Evolutionary conservation across 1,140 invertebrate genomes (phyloP), one percentile per base, ranked within the genome.

Genomic region (Hermetia illucens): DNA sequence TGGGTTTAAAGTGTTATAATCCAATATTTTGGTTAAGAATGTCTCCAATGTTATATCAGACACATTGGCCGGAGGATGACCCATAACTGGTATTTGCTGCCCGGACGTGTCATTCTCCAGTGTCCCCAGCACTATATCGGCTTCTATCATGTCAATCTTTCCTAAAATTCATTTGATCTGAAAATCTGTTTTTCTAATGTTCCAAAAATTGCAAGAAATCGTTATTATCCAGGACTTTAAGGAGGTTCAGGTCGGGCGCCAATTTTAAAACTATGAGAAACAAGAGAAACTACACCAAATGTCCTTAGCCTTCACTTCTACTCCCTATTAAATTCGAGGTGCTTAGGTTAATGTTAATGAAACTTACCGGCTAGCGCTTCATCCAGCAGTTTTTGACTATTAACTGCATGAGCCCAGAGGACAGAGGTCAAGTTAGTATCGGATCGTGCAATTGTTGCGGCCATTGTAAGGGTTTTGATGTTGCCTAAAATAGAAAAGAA

Each of bases 331-430:
- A 36, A 21, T 36, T 20, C 6, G 12, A 6, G 21, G 15, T 36
- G 2, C n/a, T 21, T 12, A n/a, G n/a, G n/a, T n/a, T n/a, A n/a
- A n/a, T 18, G 17, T 8, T 16, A 25, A 12, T 36, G 29, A 9
- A 24, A 55, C 62, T 66, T 58, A 74, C 71, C 60, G 31, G 57
- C 46, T 25, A 91, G 55, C 36, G 76, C 74, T 6, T 67, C 55
- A 3, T 71, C 51, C 12, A 92, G 60, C 30, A 70, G 58, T 0
- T 55, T 53, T 46, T 71, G 63, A 47, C 66, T 79, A 55, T 92
- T 91, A 3, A 83, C 80, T 2, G 77, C 82, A 61, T 89, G 84
- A 5, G 76, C 77, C 88, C 87, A 93, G 16, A 69, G 78, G 3
- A 91, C 67, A 41, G 71, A 71, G 2, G 79, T 82, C 30, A 83